Percentiles rank a stretch among this genome's conserved stretches.
These are phyloP conservation scores for Petrolisthes cinctipes DNA, from an alignment of 2,888 invertebrate species.

Conservation along the genomic window DNA sequence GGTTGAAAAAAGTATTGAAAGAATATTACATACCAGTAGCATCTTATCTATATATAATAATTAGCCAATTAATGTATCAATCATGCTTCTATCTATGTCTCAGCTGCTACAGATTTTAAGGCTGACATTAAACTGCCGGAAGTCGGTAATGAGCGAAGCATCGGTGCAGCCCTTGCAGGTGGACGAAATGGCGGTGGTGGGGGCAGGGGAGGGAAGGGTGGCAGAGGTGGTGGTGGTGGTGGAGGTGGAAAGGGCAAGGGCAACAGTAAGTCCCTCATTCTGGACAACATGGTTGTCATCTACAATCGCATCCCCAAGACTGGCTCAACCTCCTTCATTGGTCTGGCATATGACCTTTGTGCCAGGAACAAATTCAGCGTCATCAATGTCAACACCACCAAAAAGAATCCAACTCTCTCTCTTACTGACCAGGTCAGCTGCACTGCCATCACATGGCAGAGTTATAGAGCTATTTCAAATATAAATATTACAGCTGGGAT, in stretches of 20 bases:
- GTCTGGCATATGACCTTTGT: slow-evolving; percentile 89
- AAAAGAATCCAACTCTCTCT: slow-evolving; percentile 95
- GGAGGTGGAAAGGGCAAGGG: background rate
- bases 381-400: slow-evolving; percentile 95
- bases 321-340: slow-evolving; percentile 95
- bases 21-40: too few relatives aligned
- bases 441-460: too few relatives aligned
- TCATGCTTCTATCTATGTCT: background rate
- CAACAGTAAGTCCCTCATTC: slow-evolving; percentile 32
- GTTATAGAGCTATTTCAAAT: too few relatives aligned
- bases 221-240: background rate
- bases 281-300: slow-evolving; percentile 83
- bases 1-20: too few relatives aligned
- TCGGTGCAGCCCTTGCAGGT: background rate
- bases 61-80: too few relatives aligned
- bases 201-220: background rate
- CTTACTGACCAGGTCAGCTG: slow-evolving; percentile 84
- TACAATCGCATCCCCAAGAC: slow-evolving; percentile 98
- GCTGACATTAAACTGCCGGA: background rate
- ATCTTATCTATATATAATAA: too few relatives aligned
- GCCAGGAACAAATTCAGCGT: slow-evolving; percentile 82
- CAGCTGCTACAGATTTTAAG: slow-evolving; percentile 2
- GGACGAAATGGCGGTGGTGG: background rate
- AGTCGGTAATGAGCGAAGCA: background rate
- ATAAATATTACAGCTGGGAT: too few relatives aligned